phyloP scores from a whole-genome alignment of 1,140 invertebrate species.

The Hylaeus volcanicus region DNA sequence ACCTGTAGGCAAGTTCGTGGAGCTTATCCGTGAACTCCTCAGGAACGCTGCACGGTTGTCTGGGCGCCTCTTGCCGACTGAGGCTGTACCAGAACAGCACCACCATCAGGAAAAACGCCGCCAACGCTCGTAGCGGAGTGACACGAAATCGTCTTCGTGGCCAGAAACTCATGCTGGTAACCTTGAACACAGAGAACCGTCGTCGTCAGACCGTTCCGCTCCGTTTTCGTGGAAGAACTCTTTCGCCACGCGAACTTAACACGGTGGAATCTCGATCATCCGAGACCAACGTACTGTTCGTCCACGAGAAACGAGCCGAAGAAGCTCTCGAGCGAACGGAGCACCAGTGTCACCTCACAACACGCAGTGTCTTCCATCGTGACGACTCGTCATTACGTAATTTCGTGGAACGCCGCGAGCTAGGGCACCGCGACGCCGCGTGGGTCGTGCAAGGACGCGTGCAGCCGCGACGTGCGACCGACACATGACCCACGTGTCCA shows the following conservation, averaged over 20 bases:
- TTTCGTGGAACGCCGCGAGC: background rate
- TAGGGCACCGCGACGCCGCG: background rate
- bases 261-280: too few species aligned
- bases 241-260: too few species aligned
- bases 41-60: slow-evolving; percentile 70
- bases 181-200: slow-evolving; percentile 26
- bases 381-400: slow-evolving; percentile 33
- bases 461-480: slow-evolving; percentile 8
- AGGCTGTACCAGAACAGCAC: slow-evolving; percentile 72
- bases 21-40: slow-evolving; percentile 73
- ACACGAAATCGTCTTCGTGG: slow-evolving; percentile 71
- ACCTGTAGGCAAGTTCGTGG: slow-evolving; percentile 72
- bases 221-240: too few species aligned
- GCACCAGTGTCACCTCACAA: background rate
- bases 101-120: slow-evolving; percentile 65
- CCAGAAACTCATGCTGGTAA: slow-evolving; percentile 71
- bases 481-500: slow-evolving; percentile 62
- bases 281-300: slow-evolving; percentile 13
- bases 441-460: background rate
- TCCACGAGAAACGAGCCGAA: slow-evolving; percentile 15
- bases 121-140: slow-evolving; percentile 69
- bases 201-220: slow-evolving; percentile 1
- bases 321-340: background rate
- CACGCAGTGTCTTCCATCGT: slow-evolving; percentile 1
- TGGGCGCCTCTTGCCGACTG: slow-evolving; percentile 66